These are phyloP conservation scores for Pollimyrus isidori DNA, from an alignment of 2,113 vertebrate genomes.

Conservation along the genomic window DNA sequence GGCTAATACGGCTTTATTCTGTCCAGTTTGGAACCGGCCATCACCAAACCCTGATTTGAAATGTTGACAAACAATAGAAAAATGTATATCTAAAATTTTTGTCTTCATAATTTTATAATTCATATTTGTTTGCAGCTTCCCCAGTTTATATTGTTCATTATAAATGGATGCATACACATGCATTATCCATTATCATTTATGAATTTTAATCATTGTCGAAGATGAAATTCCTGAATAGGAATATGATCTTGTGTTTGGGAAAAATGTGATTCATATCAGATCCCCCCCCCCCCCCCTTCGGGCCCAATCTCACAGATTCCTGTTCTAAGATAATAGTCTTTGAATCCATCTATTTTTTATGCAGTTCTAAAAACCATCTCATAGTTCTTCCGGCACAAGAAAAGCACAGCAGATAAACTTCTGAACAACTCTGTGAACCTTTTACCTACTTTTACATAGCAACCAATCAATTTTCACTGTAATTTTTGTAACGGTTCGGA, in stretches of 20 bases:
- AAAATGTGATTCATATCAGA: not conserved
- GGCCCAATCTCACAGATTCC: not conserved
- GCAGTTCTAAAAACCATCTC: not conserved
- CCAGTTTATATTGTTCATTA: not conserved
- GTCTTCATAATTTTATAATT: not conserved
- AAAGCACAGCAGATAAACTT: not conserved
- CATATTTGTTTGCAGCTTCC: not conserved
- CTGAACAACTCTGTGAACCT: conserved; percentile 11
- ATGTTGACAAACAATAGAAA: not conserved
- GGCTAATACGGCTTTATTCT: not conserved
- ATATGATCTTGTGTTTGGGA: not conserved
- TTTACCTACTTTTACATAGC: conserved; percentile 17
- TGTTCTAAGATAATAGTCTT: conserved; percentile 15
- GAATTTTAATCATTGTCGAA: not conserved
- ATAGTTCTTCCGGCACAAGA: not conserved
- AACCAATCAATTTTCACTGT: conserved; percentile 13
- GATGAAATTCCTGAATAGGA: not conserved
- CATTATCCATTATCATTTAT: not conserved
- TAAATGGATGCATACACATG: not conserved
- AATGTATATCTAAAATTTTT: not conserved
- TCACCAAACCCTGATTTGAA: not conserved
- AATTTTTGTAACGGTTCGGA: conserved; percentile 16
- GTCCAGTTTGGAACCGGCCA: not conserved
- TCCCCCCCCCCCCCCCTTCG: not conserved
- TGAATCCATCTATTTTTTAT: conserved; percentile 14